These are phyloP conservation scores for Tyto alba DNA, from an alignment of 2,113 vertebrate genomes.

Conservation along the genomic window DNA sequence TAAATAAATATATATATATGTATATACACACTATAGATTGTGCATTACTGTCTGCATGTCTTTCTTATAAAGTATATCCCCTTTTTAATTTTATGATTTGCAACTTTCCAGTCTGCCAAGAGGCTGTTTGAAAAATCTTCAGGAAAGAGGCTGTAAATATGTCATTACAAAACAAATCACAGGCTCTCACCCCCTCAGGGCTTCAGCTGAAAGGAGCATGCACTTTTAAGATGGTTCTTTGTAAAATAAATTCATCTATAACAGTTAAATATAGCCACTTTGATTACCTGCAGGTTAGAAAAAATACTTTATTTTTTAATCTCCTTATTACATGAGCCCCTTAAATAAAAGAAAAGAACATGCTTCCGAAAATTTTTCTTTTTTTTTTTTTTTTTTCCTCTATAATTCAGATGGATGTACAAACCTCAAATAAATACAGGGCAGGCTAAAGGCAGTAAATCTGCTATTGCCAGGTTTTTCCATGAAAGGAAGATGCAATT, in stretches of 20 bases:
- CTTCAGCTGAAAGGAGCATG: background rate
- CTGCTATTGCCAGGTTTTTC: background rate
- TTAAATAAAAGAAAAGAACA: background rate
- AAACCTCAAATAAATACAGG: background rate
- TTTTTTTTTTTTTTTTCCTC: background rate
- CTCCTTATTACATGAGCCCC: background rate
- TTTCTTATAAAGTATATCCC: background rate
- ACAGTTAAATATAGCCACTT: background rate
- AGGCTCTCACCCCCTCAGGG: background rate
- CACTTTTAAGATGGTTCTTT: background rate
- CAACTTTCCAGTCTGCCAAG: background rate
- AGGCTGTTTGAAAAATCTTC: background rate
- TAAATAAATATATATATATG: background rate
- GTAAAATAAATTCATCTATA: background rate
- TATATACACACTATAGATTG: background rate
- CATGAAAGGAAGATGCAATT: background rate
- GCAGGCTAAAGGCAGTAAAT: background rate
- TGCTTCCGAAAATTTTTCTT: background rate
- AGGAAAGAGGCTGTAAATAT: background rate
- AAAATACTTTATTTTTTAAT: background rate
- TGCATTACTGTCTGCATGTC: background rate
- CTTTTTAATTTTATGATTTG: background rate
- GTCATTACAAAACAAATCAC: conserved; percentile 16
- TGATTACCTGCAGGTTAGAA: background rate
- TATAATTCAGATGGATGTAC: background rate